phyloP scores from a whole-genome alignment of 2,113 vertebrate genomes.

The Leptodactylus fuscus region DNA sequence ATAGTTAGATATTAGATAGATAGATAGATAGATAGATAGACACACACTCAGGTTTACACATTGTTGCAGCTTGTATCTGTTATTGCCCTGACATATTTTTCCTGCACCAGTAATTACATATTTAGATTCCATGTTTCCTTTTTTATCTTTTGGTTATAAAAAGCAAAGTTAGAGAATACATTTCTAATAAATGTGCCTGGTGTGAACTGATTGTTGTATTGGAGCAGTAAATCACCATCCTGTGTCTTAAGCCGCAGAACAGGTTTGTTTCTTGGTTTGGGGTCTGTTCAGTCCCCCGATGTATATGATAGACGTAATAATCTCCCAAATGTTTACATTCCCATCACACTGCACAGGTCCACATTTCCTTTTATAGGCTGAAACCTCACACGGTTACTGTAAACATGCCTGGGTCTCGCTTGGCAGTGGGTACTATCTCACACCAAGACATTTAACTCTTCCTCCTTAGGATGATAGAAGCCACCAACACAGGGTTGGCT shows the following conservation, averaged over 20 bases:
- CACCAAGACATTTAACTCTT: constrained; percentile 48
- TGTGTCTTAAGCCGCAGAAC: background rate
- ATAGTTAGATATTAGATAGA: too few relatives aligned
- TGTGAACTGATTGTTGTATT: background rate
- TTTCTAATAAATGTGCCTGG: too few relatives aligned
- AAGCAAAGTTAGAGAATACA: too few relatives aligned
- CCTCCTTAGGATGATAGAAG: background rate
- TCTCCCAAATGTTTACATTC: constrained; percentile 63
- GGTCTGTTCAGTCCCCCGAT: constrained; percentile 35
- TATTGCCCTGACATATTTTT: background rate
- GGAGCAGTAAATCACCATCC: background rate
- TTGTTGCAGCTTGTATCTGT: background rate
- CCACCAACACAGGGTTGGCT: background rate
- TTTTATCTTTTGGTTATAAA: too few relatives aligned
- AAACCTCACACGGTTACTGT: constrained; percentile 61
- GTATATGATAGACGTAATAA: constrained; percentile 48
- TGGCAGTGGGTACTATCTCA: constrained; percentile 58
- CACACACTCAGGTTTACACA: background rate
- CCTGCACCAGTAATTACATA: background rate
- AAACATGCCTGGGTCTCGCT: constrained; percentile 57
- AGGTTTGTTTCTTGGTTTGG: constrained; percentile 19
- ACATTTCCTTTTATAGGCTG: constrained; percentile 66
- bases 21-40: too few relatives aligned
- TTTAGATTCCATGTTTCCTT: background rate
- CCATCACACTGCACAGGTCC: constrained; percentile 49